Base-by-base conservation (phyloP, 2,888 invertebrate species). In the Drymonia ruficornis region DNA sequence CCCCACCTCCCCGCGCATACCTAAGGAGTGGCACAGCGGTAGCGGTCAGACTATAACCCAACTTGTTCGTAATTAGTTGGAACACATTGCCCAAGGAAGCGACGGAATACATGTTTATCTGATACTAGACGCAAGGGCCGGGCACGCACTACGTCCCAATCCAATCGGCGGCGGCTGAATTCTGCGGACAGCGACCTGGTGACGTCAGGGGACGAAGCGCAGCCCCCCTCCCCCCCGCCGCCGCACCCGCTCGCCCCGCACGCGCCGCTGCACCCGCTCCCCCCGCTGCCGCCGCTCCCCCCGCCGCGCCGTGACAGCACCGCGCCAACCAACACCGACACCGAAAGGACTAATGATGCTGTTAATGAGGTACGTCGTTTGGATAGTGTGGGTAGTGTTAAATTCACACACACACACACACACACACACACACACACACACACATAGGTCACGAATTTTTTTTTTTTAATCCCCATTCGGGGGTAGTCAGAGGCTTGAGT, bases 161-260 rank as follows among this genome's bases (percentile, higher is more conserved):
- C 93, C 19, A 87, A 92, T 57, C 93, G 96, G 50, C 95, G 95
- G 29, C 94, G 96, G 12, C 84, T 96, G 23, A 96, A 96, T 81
- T 96, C 96, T 0, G 96, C 96, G 0, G 96, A 97, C 77, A 96
- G 96, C 1, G 96, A 96, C 70, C 84, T 95, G 71, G 90, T 95
- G 13, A 96, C 96, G 7, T 96, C 96, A 0, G 95, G 95, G 1
- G 97, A 98, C 73, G 96, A 96, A 65, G 93, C 65, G 5, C 87
- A 93, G 65, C 23, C 23, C 23, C 93, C 49, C 49, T 53, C 49
- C 5, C 65, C 70, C 52, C 88, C 71, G 59, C 59, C 57, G 56
- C 70, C 49, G 49, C 54, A 47, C 5, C 65, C 70, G n/a, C 9
- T 86, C 74, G n/a, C 65, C 7, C 86, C 93, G 0, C 75, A 91